These are phyloP conservation scores for Nothobranchius kuhntae DNA, from an alignment of 2,113 vertebrate species.

Conservation along the genomic window DNA sequence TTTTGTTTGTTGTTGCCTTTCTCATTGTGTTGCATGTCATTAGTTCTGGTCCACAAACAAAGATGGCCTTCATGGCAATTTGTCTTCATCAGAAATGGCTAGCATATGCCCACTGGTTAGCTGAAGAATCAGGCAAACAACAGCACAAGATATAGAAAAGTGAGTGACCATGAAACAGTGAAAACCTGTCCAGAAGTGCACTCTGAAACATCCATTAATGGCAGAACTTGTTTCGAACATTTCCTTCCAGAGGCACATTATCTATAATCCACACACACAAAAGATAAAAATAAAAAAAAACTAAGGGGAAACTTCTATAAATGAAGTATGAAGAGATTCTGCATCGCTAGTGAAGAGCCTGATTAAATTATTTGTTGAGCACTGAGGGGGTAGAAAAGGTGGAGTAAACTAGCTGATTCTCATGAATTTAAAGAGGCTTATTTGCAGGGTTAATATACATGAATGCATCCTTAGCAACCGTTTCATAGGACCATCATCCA, in stretches of 20 bases:
- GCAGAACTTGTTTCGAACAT: slow-evolving; percentile 22
- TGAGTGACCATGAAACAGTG: background rate
- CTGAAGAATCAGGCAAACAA: background rate
- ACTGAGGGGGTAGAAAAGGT: slow-evolving; percentile 1
- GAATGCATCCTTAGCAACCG: slow-evolving; percentile 70
- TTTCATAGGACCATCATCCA: slow-evolving; percentile 53
- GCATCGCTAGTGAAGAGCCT: slow-evolving; percentile 45
- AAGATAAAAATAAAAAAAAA: slow-evolving; percentile 13
- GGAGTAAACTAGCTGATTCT: slow-evolving; percentile 66
- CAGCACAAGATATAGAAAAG: background rate
- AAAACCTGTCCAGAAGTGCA: slow-evolving; percentile 4
- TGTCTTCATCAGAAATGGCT: slow-evolving; percentile 38
- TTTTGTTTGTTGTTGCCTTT: slow-evolving; percentile 29
- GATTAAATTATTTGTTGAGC: slow-evolving; percentile 62
- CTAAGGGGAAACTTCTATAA: slow-evolving; percentile 58
- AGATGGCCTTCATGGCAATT: slow-evolving; percentile 51
- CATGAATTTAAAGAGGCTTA: slow-evolving; percentile 80
- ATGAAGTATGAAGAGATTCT: slow-evolving; percentile 50
- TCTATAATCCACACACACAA: slow-evolving; percentile 20
- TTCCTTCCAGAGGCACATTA: slow-evolving; percentile 24
- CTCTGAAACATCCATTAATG: slow-evolving; percentile 31
- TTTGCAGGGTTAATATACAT: slow-evolving; percentile 77
- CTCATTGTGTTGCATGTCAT: slow-evolving; percentile 47
- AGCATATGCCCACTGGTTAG: slow-evolving; percentile 29
- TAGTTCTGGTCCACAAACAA: slow-evolving; percentile 63